Evolutionary conservation across 2,113 vertebrate genomes (phyloP).

Genomic region (Conger conger): DNA sequence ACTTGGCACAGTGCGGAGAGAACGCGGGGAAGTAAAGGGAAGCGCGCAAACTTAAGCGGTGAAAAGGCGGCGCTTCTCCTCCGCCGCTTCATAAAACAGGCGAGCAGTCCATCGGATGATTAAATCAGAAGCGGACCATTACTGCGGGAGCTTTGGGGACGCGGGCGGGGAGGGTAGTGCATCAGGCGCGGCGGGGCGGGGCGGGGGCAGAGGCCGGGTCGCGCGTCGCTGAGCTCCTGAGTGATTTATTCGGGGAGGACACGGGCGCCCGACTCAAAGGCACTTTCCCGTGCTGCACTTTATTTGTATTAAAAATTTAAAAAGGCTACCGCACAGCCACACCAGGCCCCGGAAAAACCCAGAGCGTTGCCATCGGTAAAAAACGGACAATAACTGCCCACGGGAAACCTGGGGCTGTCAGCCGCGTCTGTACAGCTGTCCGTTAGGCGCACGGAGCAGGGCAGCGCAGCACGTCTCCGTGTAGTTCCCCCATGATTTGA

Average conservation of each 20-base stretch:
- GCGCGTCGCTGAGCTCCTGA: not conserved
- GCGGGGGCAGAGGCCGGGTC: not conserved
- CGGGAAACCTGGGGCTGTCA: not conserved
- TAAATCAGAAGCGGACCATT: not conserved
- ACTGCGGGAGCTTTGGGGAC: not conserved
- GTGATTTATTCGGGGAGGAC: slow-evolving; percentile 32
- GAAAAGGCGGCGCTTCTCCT: not conserved
- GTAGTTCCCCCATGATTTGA: not conserved
- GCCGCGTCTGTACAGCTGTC: not conserved
- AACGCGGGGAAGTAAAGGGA: not conserved
- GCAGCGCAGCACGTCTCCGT: not conserved
- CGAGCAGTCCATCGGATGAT: not conserved
- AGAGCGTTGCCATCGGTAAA: slow-evolving; percentile 23
- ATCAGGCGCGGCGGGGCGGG: not conserved
- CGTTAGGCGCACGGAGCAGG: not conserved
- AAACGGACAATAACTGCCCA: not conserved
- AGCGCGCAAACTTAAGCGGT: not conserved
- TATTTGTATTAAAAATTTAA: slow-evolving; percentile 38
- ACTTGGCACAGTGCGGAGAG: not conserved
- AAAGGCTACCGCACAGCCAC: slow-evolving; percentile 23
- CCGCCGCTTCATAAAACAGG: not conserved
- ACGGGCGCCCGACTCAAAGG: slow-evolving; percentile 30
- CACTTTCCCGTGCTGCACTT: slow-evolving; percentile 25
- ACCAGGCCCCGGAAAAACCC: not conserved
- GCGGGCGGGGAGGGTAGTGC: not conserved